phyloP scores from a whole-genome alignment of 2,797 vertebrate species.

The Poliocrania exsul region DNA sequence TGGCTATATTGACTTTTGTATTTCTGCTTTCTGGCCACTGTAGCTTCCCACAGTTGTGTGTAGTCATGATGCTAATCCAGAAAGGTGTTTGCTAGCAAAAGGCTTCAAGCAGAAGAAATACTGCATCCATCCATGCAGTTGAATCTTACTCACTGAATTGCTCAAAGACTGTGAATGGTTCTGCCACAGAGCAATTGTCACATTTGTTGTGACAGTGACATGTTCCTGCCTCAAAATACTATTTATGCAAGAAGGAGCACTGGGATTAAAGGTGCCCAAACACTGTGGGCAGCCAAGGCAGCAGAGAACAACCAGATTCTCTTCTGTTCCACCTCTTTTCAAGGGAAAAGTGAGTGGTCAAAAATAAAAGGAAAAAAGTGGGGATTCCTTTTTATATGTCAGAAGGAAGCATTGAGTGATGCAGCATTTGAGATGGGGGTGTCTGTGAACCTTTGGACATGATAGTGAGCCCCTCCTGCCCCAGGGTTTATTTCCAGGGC shows the following conservation, averaged over 20 bases:
- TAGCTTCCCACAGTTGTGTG: conserved; percentile 29
- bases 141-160: background rate
- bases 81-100: background rate
- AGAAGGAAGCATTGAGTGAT: background rate
- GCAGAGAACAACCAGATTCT: background rate
- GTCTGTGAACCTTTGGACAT: background rate
- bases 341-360: background rate
- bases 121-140: background rate
- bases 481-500: background rate
- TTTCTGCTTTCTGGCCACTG: conserved; percentile 24
- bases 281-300: background rate
- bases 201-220: background rate
- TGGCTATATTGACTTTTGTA: background rate
- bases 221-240: background rate
- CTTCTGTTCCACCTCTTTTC: background rate
- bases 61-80: background rate
- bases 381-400: background rate
- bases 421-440: background rate
- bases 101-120: background rate
- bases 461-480: background rate
- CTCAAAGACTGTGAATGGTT: background rate
- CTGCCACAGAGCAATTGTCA: background rate
- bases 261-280: background rate
- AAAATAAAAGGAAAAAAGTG: background rate
- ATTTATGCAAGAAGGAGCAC: background rate